phyloP scores from a whole-genome alignment of 2,888 invertebrate genomes.

The Ormyrus rosae region DNA sequence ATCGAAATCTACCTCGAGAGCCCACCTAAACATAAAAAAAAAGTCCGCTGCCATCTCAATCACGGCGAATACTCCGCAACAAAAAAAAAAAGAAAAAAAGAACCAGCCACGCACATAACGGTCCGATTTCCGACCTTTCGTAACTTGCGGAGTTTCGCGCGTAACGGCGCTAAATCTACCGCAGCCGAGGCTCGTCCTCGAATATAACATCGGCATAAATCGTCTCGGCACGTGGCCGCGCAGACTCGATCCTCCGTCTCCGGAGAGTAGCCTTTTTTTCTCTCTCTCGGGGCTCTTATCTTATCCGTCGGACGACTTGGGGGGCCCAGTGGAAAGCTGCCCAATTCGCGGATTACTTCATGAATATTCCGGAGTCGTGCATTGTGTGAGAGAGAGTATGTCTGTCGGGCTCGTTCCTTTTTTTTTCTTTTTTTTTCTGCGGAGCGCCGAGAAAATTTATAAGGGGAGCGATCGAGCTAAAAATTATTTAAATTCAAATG shows the following conservation, averaged over 20 bases:
- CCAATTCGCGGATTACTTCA: constrained; percentile 53
- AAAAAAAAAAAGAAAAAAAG: too few species aligned
- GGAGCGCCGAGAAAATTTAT: constrained; percentile 15
- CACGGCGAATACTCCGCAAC: too few species aligned
- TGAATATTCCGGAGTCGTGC: constrained; percentile 48
- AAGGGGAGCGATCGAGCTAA: constrained; percentile 3
- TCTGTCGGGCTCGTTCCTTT: background rate
- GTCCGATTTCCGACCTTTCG: constrained; percentile 36
- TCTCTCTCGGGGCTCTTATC: constrained; percentile 35
- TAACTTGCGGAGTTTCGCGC: constrained; percentile 23
- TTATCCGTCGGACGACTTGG: constrained; percentile 51
- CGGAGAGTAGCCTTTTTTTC: background rate
- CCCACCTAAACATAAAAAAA: too few species aligned
- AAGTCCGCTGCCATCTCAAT: too few species aligned
- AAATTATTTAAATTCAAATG: constrained; percentile 40
- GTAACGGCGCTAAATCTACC: constrained; percentile 1
- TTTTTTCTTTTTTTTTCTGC: constrained; percentile 2
- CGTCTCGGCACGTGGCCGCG: constrained; percentile 42
- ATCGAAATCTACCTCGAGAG: too few species aligned
- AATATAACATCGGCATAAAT: constrained; percentile 17
- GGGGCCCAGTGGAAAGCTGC: constrained; percentile 53
- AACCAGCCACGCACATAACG: background rate
- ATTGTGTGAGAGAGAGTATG: constrained; percentile 27
- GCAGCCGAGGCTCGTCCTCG: constrained; percentile 33
- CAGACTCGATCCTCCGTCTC: constrained; percentile 10